Base-by-base conservation (phyloP, 1,140 invertebrate genomes). In the Drosophila elegans region DNA sequence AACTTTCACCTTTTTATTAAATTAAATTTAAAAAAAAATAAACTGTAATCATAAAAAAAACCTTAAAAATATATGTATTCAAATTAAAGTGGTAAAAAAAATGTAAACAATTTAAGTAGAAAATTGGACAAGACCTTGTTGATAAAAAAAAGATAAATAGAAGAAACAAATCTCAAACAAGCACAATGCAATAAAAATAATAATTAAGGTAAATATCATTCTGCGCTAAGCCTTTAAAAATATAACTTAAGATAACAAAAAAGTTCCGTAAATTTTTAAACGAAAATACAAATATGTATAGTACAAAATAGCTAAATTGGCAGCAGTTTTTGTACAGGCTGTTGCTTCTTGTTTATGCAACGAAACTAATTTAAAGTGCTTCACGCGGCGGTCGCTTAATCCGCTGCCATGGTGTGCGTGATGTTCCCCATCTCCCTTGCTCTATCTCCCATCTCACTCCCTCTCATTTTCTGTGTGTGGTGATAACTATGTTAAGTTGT, bases 311-410 rank as follows among this genome's bases (percentile, higher is more conserved):
- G 44, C 27, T 21, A 27, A 41, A 27, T 1, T 7, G 9, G 0
- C 42, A 45, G 16, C 25, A 6, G 11, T 41, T 9, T 12, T 32
- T 5, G 13, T 9, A 62, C 12, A 36, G 36, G 27, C 41, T 66
- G 42, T 42, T 38, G 36, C 53, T 45, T 42, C 42, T 88, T 86
- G 82, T 86, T 86, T 78, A 88, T 88, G 79, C 79, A 88, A 88
- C 71, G 69, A 82, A 86, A 88, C 83, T 88, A 86, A 86, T 86
- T 88, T 88, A 88, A 86, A 86, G 75, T 79, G 77, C 82, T 86
- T 86, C 75, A 86, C 84, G 79, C 83, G 83, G 71, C 79, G 83
- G 75, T 79, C 75, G 66, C 46, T 68, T 86, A 79, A 88, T 88
- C 82, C 78, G 68, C 44, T 51, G 72, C 53, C 61, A 48, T 68